phyloP scores from a whole-genome alignment of 2,113 vertebrate genomes.

The Zosterops pallidus region DNA sequence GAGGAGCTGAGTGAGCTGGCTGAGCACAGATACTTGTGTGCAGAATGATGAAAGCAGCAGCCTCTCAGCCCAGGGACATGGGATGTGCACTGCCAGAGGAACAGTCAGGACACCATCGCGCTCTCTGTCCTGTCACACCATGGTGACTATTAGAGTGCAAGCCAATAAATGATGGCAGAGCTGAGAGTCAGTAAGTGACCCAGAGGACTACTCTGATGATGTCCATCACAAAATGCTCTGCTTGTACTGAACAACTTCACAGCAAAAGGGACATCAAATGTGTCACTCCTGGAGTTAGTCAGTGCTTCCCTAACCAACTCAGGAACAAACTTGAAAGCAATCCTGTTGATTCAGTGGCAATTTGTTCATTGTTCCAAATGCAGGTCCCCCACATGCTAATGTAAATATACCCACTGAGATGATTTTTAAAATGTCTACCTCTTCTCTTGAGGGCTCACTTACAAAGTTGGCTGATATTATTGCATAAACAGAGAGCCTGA shows the following conservation, averaged over 20 bases:
- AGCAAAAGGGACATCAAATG: background rate
- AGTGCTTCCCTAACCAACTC: background rate
- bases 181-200: background rate
- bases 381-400: background rate
- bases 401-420: background rate
- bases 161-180: background rate
- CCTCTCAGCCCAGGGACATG: background rate
- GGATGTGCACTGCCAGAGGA: fast-evolving
- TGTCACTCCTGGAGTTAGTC: conserved; percentile 18
- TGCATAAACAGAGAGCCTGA: background rate
- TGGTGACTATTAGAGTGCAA: background rate
- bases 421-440: background rate
- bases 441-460: background rate
- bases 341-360: background rate
- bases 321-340: background rate
- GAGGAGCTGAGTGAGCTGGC: background rate
- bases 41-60: background rate
- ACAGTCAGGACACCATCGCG: background rate
- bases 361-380: background rate
- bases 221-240: background rate
- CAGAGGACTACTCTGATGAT: background rate
- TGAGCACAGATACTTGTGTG: background rate
- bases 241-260: background rate
- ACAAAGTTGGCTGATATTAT: background rate
- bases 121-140: background rate